Base-by-base conservation (phyloP, 2,113 vertebrate species). In the Symphodus melops region DNA sequence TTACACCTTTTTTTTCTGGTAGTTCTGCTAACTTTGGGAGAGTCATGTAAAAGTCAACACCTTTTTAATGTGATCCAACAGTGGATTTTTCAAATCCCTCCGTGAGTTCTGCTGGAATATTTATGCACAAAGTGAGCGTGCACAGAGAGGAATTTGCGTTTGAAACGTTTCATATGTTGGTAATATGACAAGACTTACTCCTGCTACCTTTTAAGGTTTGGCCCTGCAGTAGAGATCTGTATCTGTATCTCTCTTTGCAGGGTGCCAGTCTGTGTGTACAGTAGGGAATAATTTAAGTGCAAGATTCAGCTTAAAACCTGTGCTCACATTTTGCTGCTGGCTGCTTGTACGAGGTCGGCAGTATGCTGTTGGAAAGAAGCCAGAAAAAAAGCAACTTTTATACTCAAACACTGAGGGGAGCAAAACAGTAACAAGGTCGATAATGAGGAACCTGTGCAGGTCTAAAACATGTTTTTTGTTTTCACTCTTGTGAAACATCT, bases 1-100 rank as follows among this genome's bases (percentile, higher is more conserved):
- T 60, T 53, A 36, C 17, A 53, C n/a, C 0, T 59, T 46, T 33
- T 33, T 28, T 33, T 33, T 64, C 36, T 20, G 20, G 51, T 28
- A 20, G 58, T 54, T 16, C 6, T 71, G 17, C 59, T 58, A 23
- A 62, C 58, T 64, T 62, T 14, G 19, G 61, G 71, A 80, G 58
- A 80, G 72, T 62, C 20, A 55, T 28, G 69, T 41, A 54, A 61
- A 83, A 82, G 75, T 80, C 44, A 67, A 55, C 49, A 69, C 49
- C 56, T 52, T 77, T 70, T 61, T 70, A 73, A 58, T 25, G 58
- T 65, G 48, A 62, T 67, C 71, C 67, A 68, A 73, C 54, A 60
- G 70, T 67, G 69, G 52, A 55, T 76, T 73, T 81, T 86, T 82
- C 13, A 37, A 65, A 70, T 81, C 64, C 79, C 79, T 67, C 17